phyloP scores from a whole-genome alignment of 1,140 invertebrate genomes.

The Triops cancriformis region DNA sequence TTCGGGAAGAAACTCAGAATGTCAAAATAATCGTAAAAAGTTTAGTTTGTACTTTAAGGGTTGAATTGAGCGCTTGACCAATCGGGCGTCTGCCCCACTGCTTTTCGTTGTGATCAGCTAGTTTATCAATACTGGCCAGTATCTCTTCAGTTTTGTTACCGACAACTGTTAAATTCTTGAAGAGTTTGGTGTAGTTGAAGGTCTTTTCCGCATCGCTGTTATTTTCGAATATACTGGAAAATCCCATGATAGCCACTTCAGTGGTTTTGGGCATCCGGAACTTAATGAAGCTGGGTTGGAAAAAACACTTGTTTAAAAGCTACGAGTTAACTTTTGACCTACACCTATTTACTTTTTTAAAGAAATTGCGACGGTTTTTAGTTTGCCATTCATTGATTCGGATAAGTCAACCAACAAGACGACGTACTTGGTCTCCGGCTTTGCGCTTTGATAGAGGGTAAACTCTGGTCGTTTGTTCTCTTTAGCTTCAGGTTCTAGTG shows the following conservation, averaged over 20 bases:
- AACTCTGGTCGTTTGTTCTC: neutral
- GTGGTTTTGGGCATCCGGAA: neutral
- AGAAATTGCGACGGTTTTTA: neutral
- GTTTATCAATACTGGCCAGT: neutral
- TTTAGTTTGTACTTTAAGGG: neutral
- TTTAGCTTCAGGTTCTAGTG: neutral
- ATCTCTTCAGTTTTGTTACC: neutral
- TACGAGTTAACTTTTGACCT: neutral
- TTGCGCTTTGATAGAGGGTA: neutral
- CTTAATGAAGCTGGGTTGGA: neutral
- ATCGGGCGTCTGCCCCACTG: neutral
- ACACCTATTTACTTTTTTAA: neutral
- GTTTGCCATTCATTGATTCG: neutral
- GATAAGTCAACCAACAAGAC: neutral
- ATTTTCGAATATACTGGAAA: neutral
- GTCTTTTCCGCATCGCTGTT: neutral
- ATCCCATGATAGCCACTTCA: neutral
- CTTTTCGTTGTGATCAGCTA: neutral
- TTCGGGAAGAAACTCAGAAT: neutral
- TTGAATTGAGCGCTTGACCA: neutral
- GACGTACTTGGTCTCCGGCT: neutral
- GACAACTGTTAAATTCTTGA: neutral
- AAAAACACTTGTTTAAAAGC: neutral
- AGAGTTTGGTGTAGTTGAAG: neutral
- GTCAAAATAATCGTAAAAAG: neutral